Evolutionary conservation across 2,888 invertebrate species (phyloP).

Genomic region (Allacma fusca): DNA sequence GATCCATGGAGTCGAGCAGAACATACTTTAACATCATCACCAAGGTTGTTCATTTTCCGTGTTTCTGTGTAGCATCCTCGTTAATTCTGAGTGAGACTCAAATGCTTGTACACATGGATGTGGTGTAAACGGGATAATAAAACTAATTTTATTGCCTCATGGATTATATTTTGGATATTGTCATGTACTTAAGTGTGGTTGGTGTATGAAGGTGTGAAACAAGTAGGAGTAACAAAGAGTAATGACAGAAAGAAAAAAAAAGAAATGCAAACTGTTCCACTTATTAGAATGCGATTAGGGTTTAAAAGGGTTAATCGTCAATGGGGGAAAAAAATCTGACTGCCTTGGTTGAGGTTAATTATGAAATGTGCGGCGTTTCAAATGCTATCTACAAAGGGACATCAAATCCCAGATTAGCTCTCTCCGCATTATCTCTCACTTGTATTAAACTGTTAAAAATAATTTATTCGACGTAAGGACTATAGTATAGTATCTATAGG

Average conservation of each 20-base stretch:
- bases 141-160: no score
- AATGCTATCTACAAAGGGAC: constrained; percentile 2
- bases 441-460: constrained; percentile 6
- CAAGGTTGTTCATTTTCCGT: no score
- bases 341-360: constrained; percentile 20
- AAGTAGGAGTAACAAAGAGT: background rate
- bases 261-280: constrained; percentile 32
- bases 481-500: no score
- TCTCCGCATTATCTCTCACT: background rate
- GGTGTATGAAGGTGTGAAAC: constrained; percentile 9
- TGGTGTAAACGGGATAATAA: no score
- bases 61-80: no score
- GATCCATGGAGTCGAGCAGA: no score
- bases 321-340: background rate
- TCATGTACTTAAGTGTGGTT: no score
- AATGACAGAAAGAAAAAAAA: constrained; percentile 1
- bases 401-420: constrained; percentile 15
- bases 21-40: no score
- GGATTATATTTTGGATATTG: no score
- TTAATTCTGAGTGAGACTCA: no score
- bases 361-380: constrained; percentile 1
- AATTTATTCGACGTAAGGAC: no score
- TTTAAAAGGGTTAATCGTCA: constrained; percentile 27
- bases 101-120: no score
- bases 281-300: constrained; percentile 29